Conservation (phyloP, 2,888 invertebrate genomes). For the Smittia sp. region DNA sequence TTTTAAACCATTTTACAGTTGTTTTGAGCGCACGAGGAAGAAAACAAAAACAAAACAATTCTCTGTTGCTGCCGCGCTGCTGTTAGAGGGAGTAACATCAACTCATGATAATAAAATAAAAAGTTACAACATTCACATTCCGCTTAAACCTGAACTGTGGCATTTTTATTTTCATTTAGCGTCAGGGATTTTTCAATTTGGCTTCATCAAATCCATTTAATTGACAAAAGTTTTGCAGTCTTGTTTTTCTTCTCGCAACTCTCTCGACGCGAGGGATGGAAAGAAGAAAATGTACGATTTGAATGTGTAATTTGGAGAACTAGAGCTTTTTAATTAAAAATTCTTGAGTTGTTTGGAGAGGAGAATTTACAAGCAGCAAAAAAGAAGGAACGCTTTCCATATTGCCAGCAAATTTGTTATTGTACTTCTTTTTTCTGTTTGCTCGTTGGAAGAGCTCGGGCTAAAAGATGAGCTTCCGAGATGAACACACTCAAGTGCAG, state of each 20-base stretch:
- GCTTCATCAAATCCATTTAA: conserved; percentile 24
- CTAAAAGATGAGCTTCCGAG: background rate
- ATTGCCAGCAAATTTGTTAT: background rate
- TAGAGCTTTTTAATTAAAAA: conserved; percentile 4
- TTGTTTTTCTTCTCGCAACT: background rate
- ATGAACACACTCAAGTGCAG: conserved; percentile 24
- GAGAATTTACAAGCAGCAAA: background rate
- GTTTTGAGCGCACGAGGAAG: background rate
- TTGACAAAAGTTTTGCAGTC: background rate
- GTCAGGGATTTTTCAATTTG: background rate
- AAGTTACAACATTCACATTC: background rate
- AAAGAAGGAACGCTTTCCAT: background rate
- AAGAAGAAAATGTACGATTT: background rate
- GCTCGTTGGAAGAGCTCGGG: background rate
- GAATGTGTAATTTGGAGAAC: conserved; percentile 2
- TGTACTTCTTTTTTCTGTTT: background rate
- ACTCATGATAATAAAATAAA: background rate
- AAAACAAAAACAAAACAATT: background rate
- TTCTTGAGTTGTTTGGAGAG: background rate
- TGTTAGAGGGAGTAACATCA: background rate
- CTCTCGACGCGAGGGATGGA: background rate
- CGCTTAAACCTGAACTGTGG: background rate
- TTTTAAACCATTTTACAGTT: background rate
- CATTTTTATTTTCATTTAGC: background rate
- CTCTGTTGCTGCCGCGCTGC: background rate